These are phyloP conservation scores for Cosmopolites sordidus DNA, from an alignment of 2,888 invertebrate species.

Conservation along the genomic window DNA sequence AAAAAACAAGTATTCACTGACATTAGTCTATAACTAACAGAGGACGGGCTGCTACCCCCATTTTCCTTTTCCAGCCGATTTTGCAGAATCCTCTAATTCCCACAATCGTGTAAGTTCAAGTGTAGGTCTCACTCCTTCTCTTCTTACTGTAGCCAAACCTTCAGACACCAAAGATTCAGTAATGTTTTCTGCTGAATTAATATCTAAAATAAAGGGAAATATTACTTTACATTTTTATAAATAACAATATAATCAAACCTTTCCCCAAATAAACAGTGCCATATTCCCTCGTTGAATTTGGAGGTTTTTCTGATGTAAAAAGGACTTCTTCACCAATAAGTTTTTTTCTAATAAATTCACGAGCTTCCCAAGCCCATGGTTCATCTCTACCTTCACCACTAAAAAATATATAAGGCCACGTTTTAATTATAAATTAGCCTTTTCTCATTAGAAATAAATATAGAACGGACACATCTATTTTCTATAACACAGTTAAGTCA, in stretches of 20 bases:
- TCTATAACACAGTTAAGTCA: too few species aligned
- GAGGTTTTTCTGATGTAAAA: conserved; percentile 79
- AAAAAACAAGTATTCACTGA: neutral
- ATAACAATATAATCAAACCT: conserved; percentile 50
- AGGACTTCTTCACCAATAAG: conserved; percentile 86
- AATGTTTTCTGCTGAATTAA: conserved; percentile 74
- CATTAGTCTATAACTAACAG: conserved; percentile 30
- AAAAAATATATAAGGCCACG: conserved; percentile 32
- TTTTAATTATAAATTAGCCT: too few species aligned
- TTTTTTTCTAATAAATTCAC: conserved; percentile 90
- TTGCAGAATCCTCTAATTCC: conserved; percentile 88
- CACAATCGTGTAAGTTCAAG: conserved; percentile 66
- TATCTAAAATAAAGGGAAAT: conserved; percentile 50
- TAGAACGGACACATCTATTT: too few species aligned
- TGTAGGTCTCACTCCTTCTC: conserved; percentile 60
- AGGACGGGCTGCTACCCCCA: conserved; percentile 52
- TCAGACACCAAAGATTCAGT: conserved; percentile 84
- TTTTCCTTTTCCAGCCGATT: conserved; percentile 80
- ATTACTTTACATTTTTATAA: conserved; percentile 6
- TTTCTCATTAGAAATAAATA: too few species aligned
- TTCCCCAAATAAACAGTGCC: conserved; percentile 82
- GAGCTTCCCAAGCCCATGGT: conserved; percentile 96
- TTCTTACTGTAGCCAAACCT: conserved; percentile 80
- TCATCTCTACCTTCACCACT: conserved; percentile 76
- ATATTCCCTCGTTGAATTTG: conserved; percentile 81